phyloP scores from a whole-genome alignment of 2,888 invertebrate species.

The Acleris holmiana region DNA sequence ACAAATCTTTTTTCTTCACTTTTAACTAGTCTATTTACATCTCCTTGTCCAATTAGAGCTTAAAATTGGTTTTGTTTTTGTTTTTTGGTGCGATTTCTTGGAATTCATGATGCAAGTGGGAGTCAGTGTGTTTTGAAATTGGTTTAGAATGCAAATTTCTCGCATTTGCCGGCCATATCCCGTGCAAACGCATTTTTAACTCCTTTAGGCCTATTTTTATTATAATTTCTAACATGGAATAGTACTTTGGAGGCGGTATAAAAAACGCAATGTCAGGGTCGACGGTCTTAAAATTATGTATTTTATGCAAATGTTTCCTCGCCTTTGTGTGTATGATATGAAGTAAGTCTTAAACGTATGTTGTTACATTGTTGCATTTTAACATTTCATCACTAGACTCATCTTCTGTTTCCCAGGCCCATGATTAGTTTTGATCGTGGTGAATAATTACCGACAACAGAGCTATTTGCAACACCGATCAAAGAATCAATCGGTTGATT shows the following conservation, averaged over 20 bases:
- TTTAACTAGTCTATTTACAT: constrained; percentile 19
- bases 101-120: constrained; percentile 40
- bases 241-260: constrained; percentile 17
- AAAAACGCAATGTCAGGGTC: constrained; percentile 16
- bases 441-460: constrained; percentile 50
- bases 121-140: constrained; percentile 40
- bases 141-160: constrained; percentile 44
- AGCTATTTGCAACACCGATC: constrained; percentile 59
- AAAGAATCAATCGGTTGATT: constrained; percentile 63
- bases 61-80: constrained; percentile 11
- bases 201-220: constrained; percentile 32
- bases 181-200: constrained; percentile 12
- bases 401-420: constrained; percentile 60
- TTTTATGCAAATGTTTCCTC: constrained; percentile 24
- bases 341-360: not conserved
- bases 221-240: constrained; percentile 20
- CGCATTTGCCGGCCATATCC: constrained; percentile 29
- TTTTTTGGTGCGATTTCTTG: constrained; percentile 26
- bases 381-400: constrained; percentile 44
- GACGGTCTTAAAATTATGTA: constrained; percentile 11
- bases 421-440: constrained; percentile 50
- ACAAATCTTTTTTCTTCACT: constrained; percentile 18
- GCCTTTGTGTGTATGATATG: not conserved
- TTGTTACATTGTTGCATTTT: not conserved
- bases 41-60: constrained; percentile 33